Percentiles rank a stretch among this genome's conserved stretches.
Evolutionary conservation across 1,140 invertebrate species (phyloP).

Genomic region (Ips typographus): DNA sequence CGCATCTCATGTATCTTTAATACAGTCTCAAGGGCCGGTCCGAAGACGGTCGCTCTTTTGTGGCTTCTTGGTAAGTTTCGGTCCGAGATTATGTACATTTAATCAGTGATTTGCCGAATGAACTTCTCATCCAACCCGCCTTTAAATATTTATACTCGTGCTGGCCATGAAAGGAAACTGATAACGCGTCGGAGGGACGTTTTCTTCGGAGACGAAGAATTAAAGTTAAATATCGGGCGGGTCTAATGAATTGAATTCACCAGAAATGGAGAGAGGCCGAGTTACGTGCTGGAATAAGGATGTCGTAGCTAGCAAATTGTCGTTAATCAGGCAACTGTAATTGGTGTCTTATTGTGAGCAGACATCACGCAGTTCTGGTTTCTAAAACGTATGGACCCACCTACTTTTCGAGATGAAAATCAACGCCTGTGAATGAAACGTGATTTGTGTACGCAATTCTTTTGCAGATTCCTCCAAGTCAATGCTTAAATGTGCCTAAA

Average conservation of each 20-base stretch:
- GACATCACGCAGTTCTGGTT: conserved; percentile 30
- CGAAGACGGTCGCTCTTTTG: conserved; percentile 22
- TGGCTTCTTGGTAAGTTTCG: conserved; percentile 35
- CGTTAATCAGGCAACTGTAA: conserved; percentile 40
- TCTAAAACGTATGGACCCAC: conserved; percentile 43
- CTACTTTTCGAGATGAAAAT: conserved; percentile 41
- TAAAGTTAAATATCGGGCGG: conserved; percentile 37
- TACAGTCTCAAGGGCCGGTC: conserved; percentile 24
- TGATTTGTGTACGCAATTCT: conserved; percentile 40
- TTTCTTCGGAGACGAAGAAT: conserved; percentile 7
- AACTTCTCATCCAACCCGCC: conserved; percentile 10
- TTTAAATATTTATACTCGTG: conserved; percentile 10
- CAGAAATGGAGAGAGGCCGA: conserved; percentile 10
- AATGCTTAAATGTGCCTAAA: no score
- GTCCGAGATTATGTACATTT: conserved; percentile 35
- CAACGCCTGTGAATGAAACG: conserved; percentile 34
- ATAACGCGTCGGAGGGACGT: background rate
- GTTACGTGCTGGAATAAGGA: conserved; percentile 41
- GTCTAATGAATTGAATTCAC: conserved; percentile 45
- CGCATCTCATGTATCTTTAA: conserved; percentile 37
- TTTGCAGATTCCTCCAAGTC: no score
- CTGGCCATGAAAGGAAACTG: background rate
- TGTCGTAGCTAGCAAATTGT: conserved; percentile 35
- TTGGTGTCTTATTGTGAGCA: conserved; percentile 44
- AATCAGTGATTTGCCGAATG: conserved; percentile 31